Base-by-base conservation (phyloP, 2,113 vertebrate species). In the Anolis carolinensis region DNA sequence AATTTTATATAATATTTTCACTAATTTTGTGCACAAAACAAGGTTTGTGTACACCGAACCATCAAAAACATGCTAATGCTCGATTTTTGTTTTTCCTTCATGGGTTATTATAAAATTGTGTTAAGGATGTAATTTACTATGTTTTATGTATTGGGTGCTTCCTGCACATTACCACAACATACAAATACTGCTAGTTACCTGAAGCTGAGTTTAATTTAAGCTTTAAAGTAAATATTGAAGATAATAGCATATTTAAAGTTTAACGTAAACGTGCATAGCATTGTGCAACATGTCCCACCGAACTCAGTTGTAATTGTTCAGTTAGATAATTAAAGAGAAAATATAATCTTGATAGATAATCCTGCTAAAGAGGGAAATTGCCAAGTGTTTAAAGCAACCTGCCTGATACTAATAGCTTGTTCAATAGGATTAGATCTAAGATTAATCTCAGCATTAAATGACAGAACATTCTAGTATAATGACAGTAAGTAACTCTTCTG, bases 311-410 rank as follows among this genome's bases (percentile, higher is more conserved):
- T 18, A 36, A 82, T 84, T 84, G 62, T 71, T 32, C 88, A 71
- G 81, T 79, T 87, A 83, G 95, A 85, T 82, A 92, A 89, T 62
- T 55, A 67, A 82, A 86, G 68, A 83, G 48, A 86, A 94, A 92
- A 88, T 75, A 72, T 89, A 92, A 89, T 83, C 86, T 90, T 93
- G 78, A 84, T 65, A 87, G 82, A 83, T 89, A 94, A 93, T 82
- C 84, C 73, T 89, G 65, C 89, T 92, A 94, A 71, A 71, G 90
- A 50, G 87, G 50, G 87, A 94, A 93, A 92, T 0, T 30, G 48
- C 34, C 70, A 93, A 87, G 65, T 90, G 80, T 90, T 93, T 94
- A 67, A 91, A 50, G 86, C n/a, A 62, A 82, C 5, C 74, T 89
- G 7, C 79, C 90, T 92, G 74, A 80, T 90, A 85, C 7, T 90